Conservation (phyloP, 2,888 invertebrate species). For the Galerucella pusilla region DNA sequence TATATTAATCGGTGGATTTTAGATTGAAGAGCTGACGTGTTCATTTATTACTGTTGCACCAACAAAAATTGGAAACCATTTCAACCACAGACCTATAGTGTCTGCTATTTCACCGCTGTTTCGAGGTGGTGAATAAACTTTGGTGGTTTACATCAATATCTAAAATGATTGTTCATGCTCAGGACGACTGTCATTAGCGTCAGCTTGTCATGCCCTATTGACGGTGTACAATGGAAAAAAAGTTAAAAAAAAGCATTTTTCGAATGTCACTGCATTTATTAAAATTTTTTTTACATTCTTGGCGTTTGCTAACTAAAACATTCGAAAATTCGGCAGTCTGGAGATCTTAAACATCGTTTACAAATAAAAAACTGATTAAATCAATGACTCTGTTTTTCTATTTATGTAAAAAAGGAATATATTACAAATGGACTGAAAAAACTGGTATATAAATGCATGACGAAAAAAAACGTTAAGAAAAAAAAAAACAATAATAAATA, state of each 20-base stretch:
- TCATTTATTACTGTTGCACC: no score
- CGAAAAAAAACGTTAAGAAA: constrained; percentile 45
- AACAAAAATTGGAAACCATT: no score
- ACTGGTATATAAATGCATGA: constrained; percentile 50
- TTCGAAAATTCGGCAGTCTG: neutral
- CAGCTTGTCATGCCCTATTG: no score
- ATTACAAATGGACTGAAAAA: constrained; percentile 40
- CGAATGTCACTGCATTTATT: constrained; percentile 11
- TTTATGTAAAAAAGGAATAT: constrained; percentile 39
- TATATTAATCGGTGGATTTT: no score
- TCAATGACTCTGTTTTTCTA: neutral
- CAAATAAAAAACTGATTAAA: neutral
- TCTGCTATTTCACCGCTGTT: no score
- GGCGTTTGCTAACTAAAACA: neutral
- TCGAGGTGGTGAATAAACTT: no score
- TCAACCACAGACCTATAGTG: no score
- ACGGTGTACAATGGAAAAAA: no score
- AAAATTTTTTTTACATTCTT: neutral
- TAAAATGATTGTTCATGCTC: no score
- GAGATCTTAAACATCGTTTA: neutral
- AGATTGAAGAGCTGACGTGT: no score
- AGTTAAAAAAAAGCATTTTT: neutral
- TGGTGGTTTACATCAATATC: no score
- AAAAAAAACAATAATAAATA: constrained; percentile 45
- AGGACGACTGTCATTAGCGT: no score